Evolutionary conservation across 2,888 invertebrate genomes (phyloP), one percentile per base, ranked within the genome.

Genomic region (Meteorus colon): DNA sequence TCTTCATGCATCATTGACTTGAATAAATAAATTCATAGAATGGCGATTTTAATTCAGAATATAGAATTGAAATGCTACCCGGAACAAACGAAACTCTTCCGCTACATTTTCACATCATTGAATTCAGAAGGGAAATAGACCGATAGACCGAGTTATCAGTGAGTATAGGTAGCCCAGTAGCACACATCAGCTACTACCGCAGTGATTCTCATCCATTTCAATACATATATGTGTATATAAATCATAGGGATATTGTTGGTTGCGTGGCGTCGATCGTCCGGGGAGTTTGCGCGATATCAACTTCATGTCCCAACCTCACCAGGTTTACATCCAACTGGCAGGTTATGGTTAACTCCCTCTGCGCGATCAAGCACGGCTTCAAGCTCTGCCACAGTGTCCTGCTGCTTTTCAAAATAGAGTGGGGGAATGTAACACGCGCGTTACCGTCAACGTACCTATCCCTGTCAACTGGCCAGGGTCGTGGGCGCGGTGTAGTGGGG

Each of bases 91-190:
- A 63, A 37, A 63, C 51, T 65, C 55, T 66, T 70, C 59, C 48
- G 60, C 27, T 59, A 59, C 29, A 69, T 55, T 59, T 31, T 31
- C 34, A 31, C 70, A 45, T 66, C 62, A 59, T 65, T 67, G 16
- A 31, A 55, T 65, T 82, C 79, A 80, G 79, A 80, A 81, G 81
- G 79, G 81, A 80, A 80, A 75, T 80, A 81, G 80, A 82, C 79
- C 77, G 84, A 78, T 80, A 80, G 81, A 76, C 81, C 81, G 82
- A 81, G 82, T 79, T 79, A 81, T 79, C 63, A 73, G 81, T 80
- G 41, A 80, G 77, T 81, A 78, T 79, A 71, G 65, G 72, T 78
- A 87, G 86, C 86, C 86, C 86, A 87, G 84, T 87, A 86, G 86
- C 87, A 87, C 87, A 86, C 84, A 86, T 87, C 83, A 80, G 76